Conservation (phyloP, 64 coral and sea anemone species). For the Stichodactyla mertensii region DNA sequence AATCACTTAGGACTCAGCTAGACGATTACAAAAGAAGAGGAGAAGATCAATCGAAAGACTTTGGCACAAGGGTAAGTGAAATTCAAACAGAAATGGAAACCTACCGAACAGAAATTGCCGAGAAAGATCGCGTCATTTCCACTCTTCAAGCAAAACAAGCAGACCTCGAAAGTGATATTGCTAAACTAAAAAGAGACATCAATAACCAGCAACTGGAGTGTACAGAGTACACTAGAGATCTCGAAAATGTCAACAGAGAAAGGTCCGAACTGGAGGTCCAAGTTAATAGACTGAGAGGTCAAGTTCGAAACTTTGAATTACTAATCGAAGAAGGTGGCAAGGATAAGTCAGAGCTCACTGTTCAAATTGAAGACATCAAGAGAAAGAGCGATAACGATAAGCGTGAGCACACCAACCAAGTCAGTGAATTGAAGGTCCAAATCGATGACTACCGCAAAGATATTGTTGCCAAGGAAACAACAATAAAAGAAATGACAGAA, state of each 20-base stretch:
- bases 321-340: constrained; percentile 61
- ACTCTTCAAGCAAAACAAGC: constrained; percentile 33
- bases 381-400: constrained; percentile 58
- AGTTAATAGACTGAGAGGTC: constrained; percentile 63
- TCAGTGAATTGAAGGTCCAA: constrained; percentile 62
- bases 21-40: constrained; percentile 73
- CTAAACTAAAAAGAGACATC: constrained; percentile 56
- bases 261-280: constrained; percentile 72
- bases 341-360: constrained; percentile 65
- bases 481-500: constrained; percentile 59
- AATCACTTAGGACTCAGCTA: constrained; percentile 58
- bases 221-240: constrained; percentile 37
- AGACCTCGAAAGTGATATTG: constrained; percentile 70
- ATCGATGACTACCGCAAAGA: constrained; percentile 57
- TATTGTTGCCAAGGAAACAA: constrained; percentile 63
- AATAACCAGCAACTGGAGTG: constrained; percentile 54
- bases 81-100: constrained; percentile 76
- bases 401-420: constrained; percentile 56
- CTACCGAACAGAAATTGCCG: constrained; percentile 59
- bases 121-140: constrained; percentile 73
- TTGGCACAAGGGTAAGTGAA: constrained; percentile 52
- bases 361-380: constrained; percentile 62
- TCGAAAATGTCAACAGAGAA: constrained; percentile 54
- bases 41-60: constrained; percentile 75
- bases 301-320: constrained; percentile 74